Evolutionary conservation across 2,113 vertebrate species (phyloP).

Genomic region (Paralichthys olivaceus): DNA sequence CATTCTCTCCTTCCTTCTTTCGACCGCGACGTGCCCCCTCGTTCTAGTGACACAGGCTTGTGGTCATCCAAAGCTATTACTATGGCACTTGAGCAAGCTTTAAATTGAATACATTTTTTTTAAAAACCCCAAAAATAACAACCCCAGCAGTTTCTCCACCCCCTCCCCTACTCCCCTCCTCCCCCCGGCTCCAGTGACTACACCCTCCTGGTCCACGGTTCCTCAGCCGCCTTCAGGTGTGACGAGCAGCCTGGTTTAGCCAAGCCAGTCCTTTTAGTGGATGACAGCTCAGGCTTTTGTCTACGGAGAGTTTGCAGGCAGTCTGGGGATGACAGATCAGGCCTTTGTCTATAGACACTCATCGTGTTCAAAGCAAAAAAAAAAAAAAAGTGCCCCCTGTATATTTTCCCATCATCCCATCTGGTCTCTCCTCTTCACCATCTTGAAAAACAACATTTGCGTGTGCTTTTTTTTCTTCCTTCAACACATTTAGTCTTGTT

Average conservation of each 20-base stretch:
- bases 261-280: slow-evolving; percentile 52
- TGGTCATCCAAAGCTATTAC: slow-evolving; percentile 76
- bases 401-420: slow-evolving; percentile 26
- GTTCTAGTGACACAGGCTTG: slow-evolving; percentile 68
- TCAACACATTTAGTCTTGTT: slow-evolving; percentile 26
- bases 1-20: slow-evolving; percentile 22
- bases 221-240: slow-evolving; percentile 51
- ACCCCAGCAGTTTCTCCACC: slow-evolving; percentile 10
- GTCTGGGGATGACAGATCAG: slow-evolving; percentile 69
- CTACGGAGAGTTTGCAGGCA: slow-evolving; percentile 67
- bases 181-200: slow-evolving; percentile 58
- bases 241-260: slow-evolving; percentile 59
- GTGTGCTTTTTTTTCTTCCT: slow-evolving; percentile 63
- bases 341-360: slow-evolving; percentile 65
- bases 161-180: background rate
- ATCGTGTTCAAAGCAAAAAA: slow-evolving; percentile 51
- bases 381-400: slow-evolving; percentile 49
- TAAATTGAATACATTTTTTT: slow-evolving; percentile 28
- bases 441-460: slow-evolving; percentile 14
- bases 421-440: slow-evolving; percentile 6
- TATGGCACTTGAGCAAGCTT: slow-evolving; percentile 75
- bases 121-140: slow-evolving; percentile 5
- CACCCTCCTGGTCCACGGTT: slow-evolving; percentile 37
- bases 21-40: slow-evolving; percentile 33
- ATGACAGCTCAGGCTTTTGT: slow-evolving; percentile 70